Percentiles rank a stretch among this genome's conserved stretches.
phyloP scores from a whole-genome alignment of 2,113 vertebrate genomes.

The Pelecanoides urinatrix region DNA sequence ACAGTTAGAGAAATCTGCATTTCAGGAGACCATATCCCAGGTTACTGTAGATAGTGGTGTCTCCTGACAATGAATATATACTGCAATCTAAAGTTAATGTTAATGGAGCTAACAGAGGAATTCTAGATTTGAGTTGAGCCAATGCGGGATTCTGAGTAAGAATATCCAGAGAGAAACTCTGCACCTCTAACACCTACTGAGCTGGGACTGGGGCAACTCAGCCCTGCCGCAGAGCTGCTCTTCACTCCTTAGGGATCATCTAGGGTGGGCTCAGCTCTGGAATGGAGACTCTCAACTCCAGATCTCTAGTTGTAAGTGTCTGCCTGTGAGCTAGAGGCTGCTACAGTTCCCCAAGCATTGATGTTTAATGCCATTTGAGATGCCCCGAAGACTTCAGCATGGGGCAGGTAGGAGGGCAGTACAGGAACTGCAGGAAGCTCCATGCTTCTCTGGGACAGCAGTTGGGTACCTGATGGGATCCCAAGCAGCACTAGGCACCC shows the following conservation, averaged over 20 bases:
- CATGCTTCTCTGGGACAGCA: not conserved
- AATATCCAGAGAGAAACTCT: not conserved
- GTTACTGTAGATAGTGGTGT: not conserved
- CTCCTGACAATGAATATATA: not conserved
- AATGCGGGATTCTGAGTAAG: not conserved
- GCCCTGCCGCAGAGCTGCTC: not conserved
- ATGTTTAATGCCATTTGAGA: not conserved
- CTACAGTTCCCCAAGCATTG: not conserved
- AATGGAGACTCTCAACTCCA: not conserved
- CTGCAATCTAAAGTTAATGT: not conserved
- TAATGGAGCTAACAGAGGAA: not conserved
- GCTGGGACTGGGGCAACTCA: not conserved
- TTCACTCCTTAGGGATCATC: not conserved
- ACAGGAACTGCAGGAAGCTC: not conserved
- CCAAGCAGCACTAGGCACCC: not conserved
- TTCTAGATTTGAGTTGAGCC: not conserved
- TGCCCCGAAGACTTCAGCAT: not conserved
- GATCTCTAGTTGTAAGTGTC: not conserved
- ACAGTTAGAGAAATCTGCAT: not conserved
- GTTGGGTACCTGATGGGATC: accelerated
- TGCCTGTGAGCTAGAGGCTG: not conserved
- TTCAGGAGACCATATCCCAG: not conserved
- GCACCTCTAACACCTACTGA: not conserved
- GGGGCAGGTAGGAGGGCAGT: not conserved
- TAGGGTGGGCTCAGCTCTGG: not conserved